phyloP scores from a whole-genome alignment of 2,113 vertebrate genomes.

The Bubalus kerabau region DNA sequence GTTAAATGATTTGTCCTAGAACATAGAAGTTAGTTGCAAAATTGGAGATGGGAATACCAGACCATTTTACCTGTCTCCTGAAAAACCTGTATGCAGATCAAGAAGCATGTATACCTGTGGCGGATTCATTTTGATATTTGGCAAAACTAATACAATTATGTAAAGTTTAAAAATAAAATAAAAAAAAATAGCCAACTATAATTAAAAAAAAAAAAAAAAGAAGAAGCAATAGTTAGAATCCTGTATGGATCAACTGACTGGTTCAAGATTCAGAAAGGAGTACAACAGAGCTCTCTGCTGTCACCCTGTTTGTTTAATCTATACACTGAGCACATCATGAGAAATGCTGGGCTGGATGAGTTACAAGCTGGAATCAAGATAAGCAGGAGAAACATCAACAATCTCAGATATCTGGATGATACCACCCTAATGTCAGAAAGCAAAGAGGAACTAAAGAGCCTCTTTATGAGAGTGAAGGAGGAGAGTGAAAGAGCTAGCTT shows the following conservation, averaged over 20 bases:
- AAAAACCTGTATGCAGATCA: neutral
- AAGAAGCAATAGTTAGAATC: neutral
- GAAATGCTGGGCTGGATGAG: neutral
- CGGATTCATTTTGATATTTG: too few relatives aligned
- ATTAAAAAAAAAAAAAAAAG: too few relatives aligned
- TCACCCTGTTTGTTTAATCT: neutral
- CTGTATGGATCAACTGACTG: neutral
- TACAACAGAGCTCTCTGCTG: neutral
- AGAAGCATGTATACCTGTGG: neutral
- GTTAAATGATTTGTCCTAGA: slow-evolving; percentile 5
- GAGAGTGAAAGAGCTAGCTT: neutral
- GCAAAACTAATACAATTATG: too few relatives aligned
- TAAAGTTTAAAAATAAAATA: too few relatives aligned
- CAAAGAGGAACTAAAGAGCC: neutral
- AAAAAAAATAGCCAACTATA: too few relatives aligned
- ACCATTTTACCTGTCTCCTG: neutral
- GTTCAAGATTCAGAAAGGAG: neutral
- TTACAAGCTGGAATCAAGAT: neutral
- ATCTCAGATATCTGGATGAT: neutral
- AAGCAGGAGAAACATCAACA: neutral
- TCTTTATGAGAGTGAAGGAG: neutral
- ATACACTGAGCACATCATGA: neutral
- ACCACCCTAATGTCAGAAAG: neutral
- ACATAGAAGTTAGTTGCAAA: slow-evolving; percentile 23
- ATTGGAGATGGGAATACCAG: neutral